Evolutionary conservation across 2,888 invertebrate genomes (phyloP).

Genomic region (Synanthedon myopaeformis): DNA sequence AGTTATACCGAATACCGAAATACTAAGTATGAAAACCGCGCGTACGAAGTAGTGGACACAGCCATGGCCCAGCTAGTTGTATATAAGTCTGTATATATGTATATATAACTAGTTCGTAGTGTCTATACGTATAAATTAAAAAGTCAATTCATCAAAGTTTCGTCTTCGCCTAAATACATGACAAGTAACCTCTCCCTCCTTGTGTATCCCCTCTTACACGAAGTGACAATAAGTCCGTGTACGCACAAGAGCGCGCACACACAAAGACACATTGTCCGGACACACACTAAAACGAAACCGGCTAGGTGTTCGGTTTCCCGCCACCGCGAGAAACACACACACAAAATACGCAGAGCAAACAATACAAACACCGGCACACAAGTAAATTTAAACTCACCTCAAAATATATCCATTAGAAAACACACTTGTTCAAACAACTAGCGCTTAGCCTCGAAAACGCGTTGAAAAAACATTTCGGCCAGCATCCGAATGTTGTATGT

Average conservation of each 20-base stretch:
- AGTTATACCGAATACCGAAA: no score
- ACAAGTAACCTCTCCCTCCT: conserved; percentile 64
- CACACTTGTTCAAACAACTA: conserved; percentile 72
- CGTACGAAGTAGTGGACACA: no score
- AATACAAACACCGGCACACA: conserved; percentile 69
- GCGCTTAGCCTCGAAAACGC: conserved; percentile 70
- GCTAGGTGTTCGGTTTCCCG: conserved; percentile 59
- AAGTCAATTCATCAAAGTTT: conserved; percentile 62
- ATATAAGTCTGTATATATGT: no score
- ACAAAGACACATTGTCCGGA: conserved; percentile 48
- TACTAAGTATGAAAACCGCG: no score
- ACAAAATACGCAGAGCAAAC: conserved; percentile 65
- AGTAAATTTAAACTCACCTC: conserved; percentile 71
- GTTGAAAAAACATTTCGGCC: conserved; percentile 66
- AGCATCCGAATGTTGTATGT: conserved; percentile 49
- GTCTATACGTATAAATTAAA: conserved; percentile 48
- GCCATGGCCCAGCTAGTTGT: no score
- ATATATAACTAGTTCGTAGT: conserved; percentile 28
- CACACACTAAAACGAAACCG: conserved; percentile 47
- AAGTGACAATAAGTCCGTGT: conserved; percentile 23
- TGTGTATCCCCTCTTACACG: conserved; percentile 59
- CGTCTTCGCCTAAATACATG: conserved; percentile 67
- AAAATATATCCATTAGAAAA: conserved; percentile 72
- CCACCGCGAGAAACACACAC: conserved; percentile 62
- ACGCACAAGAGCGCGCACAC: conserved; percentile 52